Conservation (phyloP, 2,113 vertebrate species). For the Salvelinus alpinus region DNA sequence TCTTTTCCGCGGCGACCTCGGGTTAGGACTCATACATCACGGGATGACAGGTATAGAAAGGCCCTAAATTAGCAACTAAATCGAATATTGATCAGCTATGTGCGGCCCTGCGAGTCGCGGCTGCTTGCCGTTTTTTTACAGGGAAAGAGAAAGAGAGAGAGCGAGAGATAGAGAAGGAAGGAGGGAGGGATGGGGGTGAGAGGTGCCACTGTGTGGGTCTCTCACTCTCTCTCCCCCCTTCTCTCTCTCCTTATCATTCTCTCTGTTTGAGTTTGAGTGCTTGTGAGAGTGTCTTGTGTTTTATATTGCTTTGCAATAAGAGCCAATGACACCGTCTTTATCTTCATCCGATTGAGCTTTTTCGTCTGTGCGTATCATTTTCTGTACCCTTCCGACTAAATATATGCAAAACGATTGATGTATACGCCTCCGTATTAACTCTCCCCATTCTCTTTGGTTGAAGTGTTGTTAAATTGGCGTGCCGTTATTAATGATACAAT, state of each 20-base stretch:
- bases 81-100: conserved; percentile 98
- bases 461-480: conserved; percentile 29
- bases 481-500: conserved; percentile 38
- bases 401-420: conserved; percentile 10
- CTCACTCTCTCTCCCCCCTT: conserved; percentile 16
- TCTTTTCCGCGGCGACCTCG: conserved; percentile 83
- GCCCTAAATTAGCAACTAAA: conserved; percentile 99
- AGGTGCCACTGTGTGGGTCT: conserved; percentile 41
- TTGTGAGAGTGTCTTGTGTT: conserved; percentile 35
- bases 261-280: conserved; percentile 58
- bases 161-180: conserved; percentile 34
- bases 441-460: conserved; percentile 8
- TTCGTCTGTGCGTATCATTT: conserved; percentile 1
- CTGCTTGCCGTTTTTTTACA: conserved; percentile 74
- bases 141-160: conserved; percentile 41
- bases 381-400: conserved; percentile 9
- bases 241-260: not conserved
- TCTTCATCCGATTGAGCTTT: not conserved
- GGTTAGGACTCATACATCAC: conserved; percentile 96
- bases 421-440: not conserved
- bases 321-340: not conserved
- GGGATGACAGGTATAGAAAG: conserved; percentile 97
- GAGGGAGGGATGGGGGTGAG: conserved; percentile 49
- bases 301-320: conserved; percentile 26
- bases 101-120: conserved; percentile 82